Evolutionary conservation across 2,113 vertebrate species (phyloP), one percentile per base, ranked within the genome.

Genomic region (Colius striatus): DNA sequence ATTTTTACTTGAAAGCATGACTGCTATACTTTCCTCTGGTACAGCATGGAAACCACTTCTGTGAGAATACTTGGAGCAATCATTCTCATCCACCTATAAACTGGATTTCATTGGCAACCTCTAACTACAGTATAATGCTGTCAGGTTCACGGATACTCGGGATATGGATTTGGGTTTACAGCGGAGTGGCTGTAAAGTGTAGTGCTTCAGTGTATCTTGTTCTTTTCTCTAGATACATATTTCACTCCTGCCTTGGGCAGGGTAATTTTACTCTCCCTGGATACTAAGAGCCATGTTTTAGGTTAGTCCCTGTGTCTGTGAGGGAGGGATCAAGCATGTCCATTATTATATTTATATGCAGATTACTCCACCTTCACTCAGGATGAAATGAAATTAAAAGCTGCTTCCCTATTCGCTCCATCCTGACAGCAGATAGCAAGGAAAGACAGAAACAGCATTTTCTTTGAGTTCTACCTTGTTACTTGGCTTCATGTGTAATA

Each of bases 341-440:
- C 7, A 38, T 87, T 84, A 80, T 84, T 84, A 41, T 27, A 90
- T 92, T 93, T 75, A 38, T 61, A 84, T 60, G 45, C 45, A 92
- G 48, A 87, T 87, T 71, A 84, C 14, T 57, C 73, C 76, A 95
- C 60, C 48, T 81, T 75, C 48, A 72, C 53, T 87, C 55, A 45
- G 79, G 81, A 19, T 26, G n/a, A 94, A 91, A 91, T 57, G 27
- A 84, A 92, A 92, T 84, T 88, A 80, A 90, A 92, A 95, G 34
- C 68, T 93, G 68, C 65, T 93, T 90, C 92, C 34, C 20, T 61
- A 41, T 45, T 77, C 75, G 68, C 51, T 89, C 29, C 43, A 80
- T 86, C 43, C 76, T 81, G 73, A 80, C 47, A 84, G 73, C 57
- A 78, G 61, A n/a, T 68, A 74, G 45, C 51, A 71, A 61, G 34